Conservation (phyloP, 2,797 vertebrate species). For the Cynodonichthys magdalenae region DNA sequence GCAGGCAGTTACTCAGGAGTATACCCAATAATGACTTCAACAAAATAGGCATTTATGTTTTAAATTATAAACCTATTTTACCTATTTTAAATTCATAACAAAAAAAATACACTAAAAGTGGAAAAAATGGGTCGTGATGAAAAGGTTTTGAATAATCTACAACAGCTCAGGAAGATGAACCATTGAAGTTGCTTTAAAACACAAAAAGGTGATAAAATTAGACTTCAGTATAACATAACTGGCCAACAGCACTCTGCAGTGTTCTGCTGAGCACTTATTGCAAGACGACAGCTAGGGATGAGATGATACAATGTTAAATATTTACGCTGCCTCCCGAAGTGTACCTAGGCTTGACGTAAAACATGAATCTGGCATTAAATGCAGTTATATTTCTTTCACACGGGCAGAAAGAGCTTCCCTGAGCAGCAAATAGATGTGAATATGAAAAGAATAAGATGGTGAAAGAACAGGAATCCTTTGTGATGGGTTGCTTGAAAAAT, state of each 20-base stretch:
- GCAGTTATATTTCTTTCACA: slow-evolving; percentile 43
- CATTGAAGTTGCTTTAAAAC: neutral
- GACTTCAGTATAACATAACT: slow-evolving; percentile 32
- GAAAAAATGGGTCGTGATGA: slow-evolving; percentile 14
- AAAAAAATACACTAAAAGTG: slow-evolving; percentile 1
- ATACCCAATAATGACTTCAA: slow-evolving; percentile 53
- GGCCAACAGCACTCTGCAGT: slow-evolving; percentile 28
- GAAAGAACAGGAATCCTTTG: slow-evolving; percentile 64
- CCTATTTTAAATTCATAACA: neutral
- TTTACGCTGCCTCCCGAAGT: slow-evolving; percentile 62
- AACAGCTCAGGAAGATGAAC: neutral
- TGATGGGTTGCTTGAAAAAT: slow-evolving; percentile 73
- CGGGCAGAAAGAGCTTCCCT: slow-evolving; percentile 36
- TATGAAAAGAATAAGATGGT: slow-evolving; percentile 61
- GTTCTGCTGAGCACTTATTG: slow-evolving; percentile 40
- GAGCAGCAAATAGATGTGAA: slow-evolving; percentile 63
- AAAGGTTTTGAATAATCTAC: neutral
- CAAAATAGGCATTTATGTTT: slow-evolving; percentile 56
- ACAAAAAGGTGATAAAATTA: slow-evolving; percentile 15
- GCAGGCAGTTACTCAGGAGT: slow-evolving; percentile 59
- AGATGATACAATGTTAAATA: slow-evolving; percentile 67
- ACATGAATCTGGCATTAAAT: slow-evolving; percentile 64
- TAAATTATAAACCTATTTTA: slow-evolving; percentile 61
- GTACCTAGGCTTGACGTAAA: slow-evolving; percentile 59
- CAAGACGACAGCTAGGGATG: slow-evolving; percentile 35